These are phyloP conservation scores for Anhinga anhinga DNA, from an alignment of 2,113 vertebrate species.

Conservation along the genomic window DNA sequence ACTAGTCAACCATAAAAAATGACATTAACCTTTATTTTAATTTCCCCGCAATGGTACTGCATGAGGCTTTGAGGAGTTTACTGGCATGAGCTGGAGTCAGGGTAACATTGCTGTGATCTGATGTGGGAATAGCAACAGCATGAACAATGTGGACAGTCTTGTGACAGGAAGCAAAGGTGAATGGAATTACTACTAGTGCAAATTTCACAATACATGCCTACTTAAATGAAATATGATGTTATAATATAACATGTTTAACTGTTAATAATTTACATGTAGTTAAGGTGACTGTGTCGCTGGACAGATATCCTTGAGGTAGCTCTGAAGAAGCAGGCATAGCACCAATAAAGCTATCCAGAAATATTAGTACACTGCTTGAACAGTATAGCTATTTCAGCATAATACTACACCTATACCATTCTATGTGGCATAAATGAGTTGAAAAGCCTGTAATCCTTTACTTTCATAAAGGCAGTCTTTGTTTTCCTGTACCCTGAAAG, in stretches of 20 bases:
- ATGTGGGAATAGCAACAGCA: background rate
- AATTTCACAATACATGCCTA: background rate
- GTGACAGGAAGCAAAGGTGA: background rate
- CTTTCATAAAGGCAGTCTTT: background rate
- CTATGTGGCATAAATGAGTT: background rate
- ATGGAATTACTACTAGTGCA: background rate
- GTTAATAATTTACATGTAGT: background rate
- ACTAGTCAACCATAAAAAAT: constrained; percentile 54
- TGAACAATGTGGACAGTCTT: background rate
- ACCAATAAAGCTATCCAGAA: background rate
- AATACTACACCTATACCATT: background rate
- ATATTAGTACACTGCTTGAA: background rate
- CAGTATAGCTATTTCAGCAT: background rate
- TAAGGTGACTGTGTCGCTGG: background rate
- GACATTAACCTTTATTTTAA: constrained; percentile 70
- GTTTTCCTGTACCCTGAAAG: background rate
- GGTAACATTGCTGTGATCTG: background rate
- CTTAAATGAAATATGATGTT: background rate
- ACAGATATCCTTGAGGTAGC: background rate
- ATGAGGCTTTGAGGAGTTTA: background rate
- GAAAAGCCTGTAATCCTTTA: background rate
- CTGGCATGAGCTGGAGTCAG: background rate
- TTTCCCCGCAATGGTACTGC: background rate
- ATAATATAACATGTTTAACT: background rate
- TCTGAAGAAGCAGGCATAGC: background rate